Conservation (phyloP, 2,797 vertebrate genomes). For the Rhinatrema bivittatum region DNA sequence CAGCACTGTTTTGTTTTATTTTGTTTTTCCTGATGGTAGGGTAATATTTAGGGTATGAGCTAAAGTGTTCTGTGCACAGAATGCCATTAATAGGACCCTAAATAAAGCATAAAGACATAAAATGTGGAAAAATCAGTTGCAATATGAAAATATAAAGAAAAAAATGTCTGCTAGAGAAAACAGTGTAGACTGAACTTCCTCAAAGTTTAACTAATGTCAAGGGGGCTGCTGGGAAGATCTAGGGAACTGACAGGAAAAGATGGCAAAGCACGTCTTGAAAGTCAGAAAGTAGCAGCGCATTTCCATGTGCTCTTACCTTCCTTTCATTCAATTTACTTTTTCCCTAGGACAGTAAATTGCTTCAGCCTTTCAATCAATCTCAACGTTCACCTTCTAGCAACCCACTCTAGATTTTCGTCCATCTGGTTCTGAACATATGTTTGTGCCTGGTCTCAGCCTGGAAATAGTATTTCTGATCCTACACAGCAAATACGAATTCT, state of each 20-base stretch:
- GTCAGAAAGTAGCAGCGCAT: not conserved
- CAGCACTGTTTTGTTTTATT: too few relatives aligned
- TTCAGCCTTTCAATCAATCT: not conserved
- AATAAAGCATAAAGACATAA: too few relatives aligned
- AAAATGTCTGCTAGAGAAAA: not conserved
- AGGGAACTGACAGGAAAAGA: too few relatives aligned
- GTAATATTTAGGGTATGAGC: too few relatives aligned
- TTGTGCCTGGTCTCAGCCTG: not conserved
- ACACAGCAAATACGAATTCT: too few relatives aligned
- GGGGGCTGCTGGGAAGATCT: too few relatives aligned
- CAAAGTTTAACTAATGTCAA: fast-evolving
- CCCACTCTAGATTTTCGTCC: fast-evolving
- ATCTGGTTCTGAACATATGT: not conserved
- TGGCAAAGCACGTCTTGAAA: not conserved
- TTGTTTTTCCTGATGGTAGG: too few relatives aligned
- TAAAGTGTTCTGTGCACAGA: too few relatives aligned
- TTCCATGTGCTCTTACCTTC: fast-evolving
- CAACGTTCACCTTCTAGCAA: not conserved
- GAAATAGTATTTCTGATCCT: not conserved
- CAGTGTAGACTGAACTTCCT: not conserved
- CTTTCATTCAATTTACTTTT: fast-evolving
- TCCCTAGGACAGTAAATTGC: not conserved
- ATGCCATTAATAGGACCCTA: too few relatives aligned
- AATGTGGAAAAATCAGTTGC: not conserved
- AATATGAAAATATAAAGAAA: not conserved